Evolutionary conservation across 2,888 invertebrate species (phyloP), one percentile per base, ranked within the genome.

Genomic region (Cheilosia vernalis): DNA sequence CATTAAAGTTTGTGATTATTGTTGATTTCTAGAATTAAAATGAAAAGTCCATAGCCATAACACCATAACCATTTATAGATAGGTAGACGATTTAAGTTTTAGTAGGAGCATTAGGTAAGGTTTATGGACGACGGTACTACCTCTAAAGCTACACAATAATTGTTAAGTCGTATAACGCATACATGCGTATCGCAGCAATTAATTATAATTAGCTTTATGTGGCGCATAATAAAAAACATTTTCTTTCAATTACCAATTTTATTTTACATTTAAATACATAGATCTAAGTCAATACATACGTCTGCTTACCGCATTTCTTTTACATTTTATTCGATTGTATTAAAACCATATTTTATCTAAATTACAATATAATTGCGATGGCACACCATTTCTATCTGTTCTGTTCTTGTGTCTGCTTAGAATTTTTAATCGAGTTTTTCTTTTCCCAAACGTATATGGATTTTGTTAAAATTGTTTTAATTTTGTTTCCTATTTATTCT

Each of bases 231-330:
- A 42, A 6, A 2, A 42, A 42, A 53, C n/a, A 33, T 73, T 42
- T 47, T 24, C 37, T 40, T 33, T 47, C 27, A 17, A 27, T 19
- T 53, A 37, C 24, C 13, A 37, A 37, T 64, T 73, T 64, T 74
- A 74, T 74, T 74, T 64, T 47, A 33, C 74, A 64, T 74, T 74
- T 37, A 74, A 74, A 64, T 55, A 73, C 44, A 44, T 55, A 73
- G 33, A 44, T 49, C 15, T 21, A 2, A 69, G 63, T 55, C 53
- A 53, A 33, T 63, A 15, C 58, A 44, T 56, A 64, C 4, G 37
- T 37, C 9, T 37, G 37, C 37, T 37, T 4, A 4, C 4, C 1
- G n/a, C n/a, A 37, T 13, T 64, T 37, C 7, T 64, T 49, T 63
- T n/a, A n/a, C 10, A n/a, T 15, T 17, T 37, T 24, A 7, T 13